These are phyloP conservation scores for Passer montanus DNA, from an alignment of 2,113 vertebrate species.

Conservation along the genomic window DNA sequence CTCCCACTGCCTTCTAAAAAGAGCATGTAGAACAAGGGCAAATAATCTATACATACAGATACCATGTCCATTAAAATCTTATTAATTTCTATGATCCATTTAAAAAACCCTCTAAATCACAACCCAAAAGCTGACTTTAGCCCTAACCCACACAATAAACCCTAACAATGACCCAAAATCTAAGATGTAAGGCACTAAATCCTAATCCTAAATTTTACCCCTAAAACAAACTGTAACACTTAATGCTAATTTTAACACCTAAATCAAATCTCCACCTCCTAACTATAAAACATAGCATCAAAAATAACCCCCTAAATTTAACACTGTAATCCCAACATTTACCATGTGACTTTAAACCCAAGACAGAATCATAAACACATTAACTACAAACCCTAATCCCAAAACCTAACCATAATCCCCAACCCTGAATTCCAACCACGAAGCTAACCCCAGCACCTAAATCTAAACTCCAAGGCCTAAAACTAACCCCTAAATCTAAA, in stretches of 20 bases:
- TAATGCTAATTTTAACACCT: not conserved
- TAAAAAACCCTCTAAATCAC: not conserved
- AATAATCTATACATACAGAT: not conserved
- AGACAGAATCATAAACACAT: not conserved
- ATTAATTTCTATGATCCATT: not conserved
- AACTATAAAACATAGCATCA: not conserved
- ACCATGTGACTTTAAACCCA: not conserved
- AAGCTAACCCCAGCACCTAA: not conserved
- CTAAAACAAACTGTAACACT: not conserved
- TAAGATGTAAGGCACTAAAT: not conserved
- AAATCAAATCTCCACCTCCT: not conserved
- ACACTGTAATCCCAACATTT: not conserved
- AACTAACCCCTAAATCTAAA: not conserved
- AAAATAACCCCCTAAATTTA: not conserved
- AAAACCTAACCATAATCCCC: not conserved
- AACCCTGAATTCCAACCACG: not conserved
- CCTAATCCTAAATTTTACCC: not conserved
- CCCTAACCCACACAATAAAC: not conserved
- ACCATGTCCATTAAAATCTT: not conserved
- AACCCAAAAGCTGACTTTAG: not conserved
- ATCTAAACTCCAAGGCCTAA: not conserved
- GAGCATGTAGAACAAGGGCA: not conserved
- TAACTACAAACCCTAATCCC: not conserved
- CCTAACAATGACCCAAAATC: not conserved
- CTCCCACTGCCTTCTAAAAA: not conserved